Conservation (phyloP, 2,888 invertebrate species). For the Meloe dianella region DNA sequence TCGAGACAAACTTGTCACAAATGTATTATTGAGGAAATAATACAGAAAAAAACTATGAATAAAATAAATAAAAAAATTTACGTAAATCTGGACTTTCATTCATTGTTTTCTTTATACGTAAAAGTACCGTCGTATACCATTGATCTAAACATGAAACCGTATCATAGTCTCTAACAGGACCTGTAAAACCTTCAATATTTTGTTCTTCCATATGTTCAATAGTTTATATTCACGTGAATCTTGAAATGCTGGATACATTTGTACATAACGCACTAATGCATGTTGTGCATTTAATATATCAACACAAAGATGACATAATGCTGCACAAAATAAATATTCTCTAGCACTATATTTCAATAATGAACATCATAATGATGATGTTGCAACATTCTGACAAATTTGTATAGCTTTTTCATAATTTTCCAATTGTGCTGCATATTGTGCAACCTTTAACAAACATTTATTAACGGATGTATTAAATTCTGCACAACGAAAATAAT, state of each 20-base stretch:
- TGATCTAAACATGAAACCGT: conserved; percentile 95
- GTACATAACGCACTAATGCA: conserved; percentile 91
- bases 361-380: conserved; percentile 91
- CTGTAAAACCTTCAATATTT: conserved; percentile 94
- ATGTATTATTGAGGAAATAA: not conserved
- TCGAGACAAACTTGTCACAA: too few species aligned
- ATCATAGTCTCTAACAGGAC: conserved; percentile 94
- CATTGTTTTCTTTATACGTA: conserved; percentile 93
- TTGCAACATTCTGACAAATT: conserved; percentile 95
- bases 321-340: conserved; percentile 97
- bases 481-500: conserved; percentile 97
- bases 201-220: conserved; percentile 90
- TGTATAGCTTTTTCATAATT: conserved; percentile 96
- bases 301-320: conserved; percentile 94
- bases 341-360: conserved; percentile 97
- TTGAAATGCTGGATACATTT: conserved; percentile 93
- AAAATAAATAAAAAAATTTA: conserved; percentile 52
- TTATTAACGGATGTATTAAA: conserved; percentile 98
- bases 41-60: not conserved
- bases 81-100: conserved; percentile 82
- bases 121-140: conserved; percentile 95
- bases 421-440: conserved; percentile 95
- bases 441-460: conserved; percentile 96
- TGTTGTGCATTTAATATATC: conserved; percentile 94
- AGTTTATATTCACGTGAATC: conserved; percentile 96